Evolutionary conservation across 2,797 vertebrate genomes (phyloP).

Genomic region (Silurus aristotelis): DNA sequence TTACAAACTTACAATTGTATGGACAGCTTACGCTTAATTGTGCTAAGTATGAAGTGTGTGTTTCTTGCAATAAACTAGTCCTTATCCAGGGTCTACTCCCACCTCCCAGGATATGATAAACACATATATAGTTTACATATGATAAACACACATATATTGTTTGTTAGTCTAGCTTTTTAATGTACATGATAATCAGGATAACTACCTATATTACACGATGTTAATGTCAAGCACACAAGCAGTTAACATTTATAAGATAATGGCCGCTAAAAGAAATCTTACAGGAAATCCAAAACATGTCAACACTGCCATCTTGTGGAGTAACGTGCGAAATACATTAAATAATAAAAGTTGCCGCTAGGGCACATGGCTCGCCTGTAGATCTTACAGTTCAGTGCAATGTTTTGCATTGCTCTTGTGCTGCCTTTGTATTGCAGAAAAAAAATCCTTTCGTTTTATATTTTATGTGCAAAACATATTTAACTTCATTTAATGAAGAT

Average conservation of each 20-base stretch:
- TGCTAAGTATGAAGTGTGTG: neutral
- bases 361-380: neutral
- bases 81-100: neutral
- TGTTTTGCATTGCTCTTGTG: neutral
- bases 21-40: neutral
- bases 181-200: neutral
- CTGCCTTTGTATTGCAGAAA: neutral
- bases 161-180: neutral
- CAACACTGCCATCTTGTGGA: slow-evolving; percentile 37
- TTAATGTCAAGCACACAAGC: neutral
- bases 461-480: neutral
- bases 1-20: neutral
- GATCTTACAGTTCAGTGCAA: neutral
- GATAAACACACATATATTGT: neutral
- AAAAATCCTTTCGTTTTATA: neutral
- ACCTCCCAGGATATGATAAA: neutral
- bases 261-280: neutral
- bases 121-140: too few relatives aligned
- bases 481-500: neutral
- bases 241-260: neutral
- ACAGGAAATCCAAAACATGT: neutral
- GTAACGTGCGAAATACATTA: neutral
- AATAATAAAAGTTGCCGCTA: too few relatives aligned
- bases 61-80: neutral
- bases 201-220: neutral